Evolutionary conservation across 2,888 invertebrate species (phyloP), one percentile per base, ranked within the genome.

Genomic region (Exephanes ischioxanthus): DNA sequence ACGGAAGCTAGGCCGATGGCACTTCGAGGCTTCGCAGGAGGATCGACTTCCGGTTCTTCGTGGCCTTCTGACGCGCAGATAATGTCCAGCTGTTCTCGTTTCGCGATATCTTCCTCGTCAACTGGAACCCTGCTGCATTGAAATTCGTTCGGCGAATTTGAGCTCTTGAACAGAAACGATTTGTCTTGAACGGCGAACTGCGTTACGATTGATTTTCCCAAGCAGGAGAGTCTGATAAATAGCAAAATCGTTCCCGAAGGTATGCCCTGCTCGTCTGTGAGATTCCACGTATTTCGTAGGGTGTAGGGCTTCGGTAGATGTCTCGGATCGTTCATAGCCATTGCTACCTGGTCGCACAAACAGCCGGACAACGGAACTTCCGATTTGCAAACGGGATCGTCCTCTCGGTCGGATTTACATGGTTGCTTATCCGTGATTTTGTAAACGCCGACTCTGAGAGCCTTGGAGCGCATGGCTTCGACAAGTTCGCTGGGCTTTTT

Each of bases 201-300:
- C 0, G 92, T 93, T 0, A 90, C 89, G 22, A 93, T 90, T 6
- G 90, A 90, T 77, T 91, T 90, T 4, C 93, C 93, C 80, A 91
- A 91, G 72, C 92, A 92, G 2, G 92, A 91, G 1, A 94, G 86
- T 67, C 92, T 83, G 2, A 92, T 67, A 63, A 92, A 92, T 2
- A 92, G 82, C 6, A 88, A 87, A 41, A 94, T 91, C n/a, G 87
- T 90, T 61, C 93, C 93, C 5, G 90, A 90, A 1, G 89, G 87
- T 16, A 89, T 89, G 16, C 67, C 85, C 6, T 87, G 77, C n/a
- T 88, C 79, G 45, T 89, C 89, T 5, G 88, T 33, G 19, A 92
- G 87, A 51, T 90, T 89, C 83, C 90, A 91, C 1, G 89, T 89
- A 37, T 91, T 89, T 61, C 85, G 87, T n/a, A 90, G 37, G 2